A percentile compares a stretch with the other conserved stretches of the same genome.
Evolutionary conservation across 2,113 vertebrate genomes (phyloP).

Genomic region (Eulemur rufifrons): DNA sequence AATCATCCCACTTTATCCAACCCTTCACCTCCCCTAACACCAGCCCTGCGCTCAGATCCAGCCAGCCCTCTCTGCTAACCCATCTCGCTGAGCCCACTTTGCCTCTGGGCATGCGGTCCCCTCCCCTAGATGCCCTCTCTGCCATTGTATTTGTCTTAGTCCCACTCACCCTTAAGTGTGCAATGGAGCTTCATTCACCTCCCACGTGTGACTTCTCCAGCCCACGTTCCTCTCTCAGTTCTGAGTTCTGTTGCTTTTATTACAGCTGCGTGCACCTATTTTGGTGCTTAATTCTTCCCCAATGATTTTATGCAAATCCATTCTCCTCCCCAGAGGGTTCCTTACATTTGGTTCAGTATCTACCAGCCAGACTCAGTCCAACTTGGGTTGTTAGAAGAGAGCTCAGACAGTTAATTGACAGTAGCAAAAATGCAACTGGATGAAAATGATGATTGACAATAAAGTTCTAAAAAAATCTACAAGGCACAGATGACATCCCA

Average conservation of each 20-base stretch:
- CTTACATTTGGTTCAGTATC: background rate
- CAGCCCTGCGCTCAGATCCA: background rate
- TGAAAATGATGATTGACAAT: slow-evolving; percentile 51
- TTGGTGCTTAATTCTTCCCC: slow-evolving; percentile 44
- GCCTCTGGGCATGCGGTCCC: background rate
- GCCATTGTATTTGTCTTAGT: background rate
- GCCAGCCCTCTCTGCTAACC: background rate
- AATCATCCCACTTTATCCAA: background rate
- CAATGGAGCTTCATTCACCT: background rate
- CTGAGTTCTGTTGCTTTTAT: slow-evolving; percentile 5
- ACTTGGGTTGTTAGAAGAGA: background rate
- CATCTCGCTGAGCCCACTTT: rapidly evolving
- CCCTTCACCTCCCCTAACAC: background rate
- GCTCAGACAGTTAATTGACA: slow-evolving; percentile 53
- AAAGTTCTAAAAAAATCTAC: background rate
- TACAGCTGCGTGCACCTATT: slow-evolving; percentile 28
- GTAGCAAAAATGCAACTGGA: slow-evolving; percentile 43
- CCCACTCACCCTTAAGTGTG: background rate
- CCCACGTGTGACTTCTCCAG: background rate
- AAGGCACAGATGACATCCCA: slow-evolving; percentile 11
- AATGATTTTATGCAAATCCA: slow-evolving; percentile 25
- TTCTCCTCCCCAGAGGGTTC: slow-evolving; percentile 54
- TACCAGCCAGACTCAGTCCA: background rate
- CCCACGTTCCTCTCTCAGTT: background rate
- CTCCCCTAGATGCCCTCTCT: background rate